These are phyloP conservation scores for Erebia epiphron DNA, from an alignment of 2,888 invertebrate species.

Conservation along the genomic window DNA sequence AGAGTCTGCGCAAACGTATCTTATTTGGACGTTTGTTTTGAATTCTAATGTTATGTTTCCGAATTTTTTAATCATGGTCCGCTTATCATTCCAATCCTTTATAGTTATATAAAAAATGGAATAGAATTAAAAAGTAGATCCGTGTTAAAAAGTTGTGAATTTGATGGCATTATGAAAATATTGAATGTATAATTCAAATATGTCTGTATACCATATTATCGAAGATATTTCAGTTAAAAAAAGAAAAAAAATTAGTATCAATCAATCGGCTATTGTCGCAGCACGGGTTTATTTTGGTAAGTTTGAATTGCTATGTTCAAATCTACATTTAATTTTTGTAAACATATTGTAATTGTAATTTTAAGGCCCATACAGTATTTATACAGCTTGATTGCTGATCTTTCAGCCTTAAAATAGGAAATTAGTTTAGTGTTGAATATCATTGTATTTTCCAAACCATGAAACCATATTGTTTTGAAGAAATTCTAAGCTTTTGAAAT, in stretches of 20 bases:
- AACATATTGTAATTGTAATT: not conserved
- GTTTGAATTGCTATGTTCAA: conserved; percentile 20
- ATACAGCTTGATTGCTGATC: not conserved
- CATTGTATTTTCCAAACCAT: too few relatives aligned
- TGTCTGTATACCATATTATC: not conserved
- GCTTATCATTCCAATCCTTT: too few relatives aligned
- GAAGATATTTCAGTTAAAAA: not conserved
- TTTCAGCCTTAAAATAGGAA: not conserved
- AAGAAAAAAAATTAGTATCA: too few relatives aligned
- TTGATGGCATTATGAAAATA: not conserved
- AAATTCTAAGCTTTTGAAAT: too few relatives aligned
- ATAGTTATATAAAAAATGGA: not conserved
- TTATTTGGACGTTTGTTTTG: not conserved
- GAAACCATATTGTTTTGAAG: too few relatives aligned
- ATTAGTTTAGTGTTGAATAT: too few relatives aligned
- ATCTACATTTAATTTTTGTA: not conserved
- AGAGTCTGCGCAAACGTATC: not conserved
- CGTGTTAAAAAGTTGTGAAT: not conserved
- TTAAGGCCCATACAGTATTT: not conserved
- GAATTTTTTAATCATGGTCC: too few relatives aligned
- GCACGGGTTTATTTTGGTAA: conserved; percentile 27
- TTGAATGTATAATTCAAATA: not conserved
- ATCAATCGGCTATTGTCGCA: conserved; percentile 28
- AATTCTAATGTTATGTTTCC: too few relatives aligned
- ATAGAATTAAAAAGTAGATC: not conserved